Conservation (phyloP, 2,888 invertebrate species). For the Troglohyphantes excavatus region DNA sequence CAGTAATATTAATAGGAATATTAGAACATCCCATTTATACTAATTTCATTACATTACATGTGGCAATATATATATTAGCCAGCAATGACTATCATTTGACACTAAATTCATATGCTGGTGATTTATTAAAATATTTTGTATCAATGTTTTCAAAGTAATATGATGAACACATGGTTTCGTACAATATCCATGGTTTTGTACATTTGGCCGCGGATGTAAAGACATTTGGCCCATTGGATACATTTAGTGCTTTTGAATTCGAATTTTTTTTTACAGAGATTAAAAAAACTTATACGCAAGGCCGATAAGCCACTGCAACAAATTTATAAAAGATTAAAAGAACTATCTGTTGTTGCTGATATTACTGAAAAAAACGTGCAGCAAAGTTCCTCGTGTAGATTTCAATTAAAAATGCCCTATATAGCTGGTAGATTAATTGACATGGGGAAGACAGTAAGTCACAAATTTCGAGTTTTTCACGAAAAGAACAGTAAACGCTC, state of each 20-base stretch:
- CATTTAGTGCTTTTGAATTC: slow-evolving; percentile 80
- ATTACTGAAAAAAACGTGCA: too few species aligned
- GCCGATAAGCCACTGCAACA: neutral
- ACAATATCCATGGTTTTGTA: slow-evolving; percentile 81
- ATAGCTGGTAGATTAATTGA: neutral
- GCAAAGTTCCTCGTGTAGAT: neutral
- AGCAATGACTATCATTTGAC: neutral
- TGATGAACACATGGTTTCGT: slow-evolving; percentile 78
- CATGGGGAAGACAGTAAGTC: too few species aligned
- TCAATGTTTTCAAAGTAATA: slow-evolving; percentile 78
- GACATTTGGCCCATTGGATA: slow-evolving; percentile 79
- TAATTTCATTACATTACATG: slow-evolving; percentile 80
- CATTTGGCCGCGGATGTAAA: slow-evolving; percentile 80
- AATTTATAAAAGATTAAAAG: too few species aligned
- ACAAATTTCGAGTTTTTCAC: too few species aligned
- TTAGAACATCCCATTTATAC: slow-evolving; percentile 78
- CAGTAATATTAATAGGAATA: slow-evolving; percentile 79
- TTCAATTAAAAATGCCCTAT: neutral
- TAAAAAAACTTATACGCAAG: slow-evolving; percentile 73
- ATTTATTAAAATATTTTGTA: slow-evolving; percentile 80
- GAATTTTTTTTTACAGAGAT: slow-evolving; percentile 80
- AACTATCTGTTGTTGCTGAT: too few species aligned
- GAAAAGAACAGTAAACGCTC: too few species aligned
- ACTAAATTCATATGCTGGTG: slow-evolving; percentile 79
- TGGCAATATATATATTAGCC: slow-evolving; percentile 79